These are phyloP conservation scores for Paradoxurus hermaphroditus DNA, from an alignment of 2,113 vertebrate species.

Conservation along the genomic window DNA sequence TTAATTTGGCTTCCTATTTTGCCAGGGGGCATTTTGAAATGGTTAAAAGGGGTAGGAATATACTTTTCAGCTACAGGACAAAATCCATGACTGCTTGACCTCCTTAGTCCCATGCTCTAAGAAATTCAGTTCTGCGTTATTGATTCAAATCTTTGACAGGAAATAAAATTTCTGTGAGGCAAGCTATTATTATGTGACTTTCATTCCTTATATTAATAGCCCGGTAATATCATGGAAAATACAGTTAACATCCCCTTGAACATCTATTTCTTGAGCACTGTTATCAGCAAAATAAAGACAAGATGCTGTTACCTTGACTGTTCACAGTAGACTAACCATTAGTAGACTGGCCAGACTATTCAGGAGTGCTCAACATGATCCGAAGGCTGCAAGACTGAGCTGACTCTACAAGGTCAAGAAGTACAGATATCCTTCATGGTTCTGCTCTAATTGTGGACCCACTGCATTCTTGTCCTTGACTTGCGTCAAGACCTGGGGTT, in stretches of 20 bases:
- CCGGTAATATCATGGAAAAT: slow-evolving; percentile 7
- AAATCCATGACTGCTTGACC: background rate
- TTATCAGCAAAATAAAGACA: background rate
- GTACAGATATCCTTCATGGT: background rate
- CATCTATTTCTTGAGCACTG: background rate
- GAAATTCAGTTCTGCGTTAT: background rate
- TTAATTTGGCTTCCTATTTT: background rate
- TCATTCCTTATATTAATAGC: slow-evolving; percentile 35
- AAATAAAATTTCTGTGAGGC: slow-evolving; percentile 38
- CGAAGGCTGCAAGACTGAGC: background rate
- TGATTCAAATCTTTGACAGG: slow-evolving; percentile 49
- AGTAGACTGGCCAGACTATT: background rate
- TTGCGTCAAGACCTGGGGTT: background rate
- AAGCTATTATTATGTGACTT: slow-evolving; percentile 41
- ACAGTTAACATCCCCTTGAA: background rate
- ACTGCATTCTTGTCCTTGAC: slow-evolving; percentile 2
- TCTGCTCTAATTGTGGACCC: background rate
- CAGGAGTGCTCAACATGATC: background rate
- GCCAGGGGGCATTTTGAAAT: background rate
- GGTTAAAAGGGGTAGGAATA: background rate
- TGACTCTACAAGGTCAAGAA: slow-evolving; percentile 30
- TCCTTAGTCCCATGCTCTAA: background rate
- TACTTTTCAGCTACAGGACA: background rate
- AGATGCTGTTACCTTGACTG: background rate
- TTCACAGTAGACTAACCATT: background rate